phyloP scores from a whole-genome alignment of 2,113 vertebrate genomes.

The Macaca nemestrina region DNA sequence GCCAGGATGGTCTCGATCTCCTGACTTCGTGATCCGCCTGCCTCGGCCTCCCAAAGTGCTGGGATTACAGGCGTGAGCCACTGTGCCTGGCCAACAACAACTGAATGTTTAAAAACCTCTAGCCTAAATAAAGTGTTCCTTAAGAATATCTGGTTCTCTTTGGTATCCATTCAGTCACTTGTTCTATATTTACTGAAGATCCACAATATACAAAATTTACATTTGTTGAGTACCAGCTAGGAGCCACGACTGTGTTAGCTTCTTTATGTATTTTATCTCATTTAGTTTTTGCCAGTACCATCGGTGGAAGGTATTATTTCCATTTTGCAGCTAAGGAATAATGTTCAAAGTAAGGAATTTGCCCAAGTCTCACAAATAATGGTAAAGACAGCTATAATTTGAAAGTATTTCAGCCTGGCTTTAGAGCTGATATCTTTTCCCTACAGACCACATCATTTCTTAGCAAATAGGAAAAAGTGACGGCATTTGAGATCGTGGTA shows the following conservation, averaged over 20 bases:
- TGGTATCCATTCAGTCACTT: not conserved
- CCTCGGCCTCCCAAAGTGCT: no score
- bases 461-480: not conserved
- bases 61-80: no score
- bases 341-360: not conserved
- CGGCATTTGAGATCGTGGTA: not conserved
- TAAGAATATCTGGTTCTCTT: not conserved
- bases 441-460: not conserved
- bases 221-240: not conserved
- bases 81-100: not conserved
- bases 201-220: not conserved
- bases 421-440: not conserved
- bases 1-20: no score
- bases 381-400: not conserved
- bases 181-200: not conserved
- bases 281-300: not conserved
- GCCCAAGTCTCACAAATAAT: not conserved
- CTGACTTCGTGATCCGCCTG: no score
- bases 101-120: not conserved
- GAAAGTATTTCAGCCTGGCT: not conserved
- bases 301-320: not conserved
- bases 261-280: not conserved
- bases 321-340: not conserved
- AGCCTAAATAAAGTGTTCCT: not conserved
- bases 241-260: not conserved